A percentile compares a stretch with the other conserved stretches of the same genome.
Conservation (phyloP, 2,113 vertebrate genomes). For the Tetrax tetrax region DNA sequence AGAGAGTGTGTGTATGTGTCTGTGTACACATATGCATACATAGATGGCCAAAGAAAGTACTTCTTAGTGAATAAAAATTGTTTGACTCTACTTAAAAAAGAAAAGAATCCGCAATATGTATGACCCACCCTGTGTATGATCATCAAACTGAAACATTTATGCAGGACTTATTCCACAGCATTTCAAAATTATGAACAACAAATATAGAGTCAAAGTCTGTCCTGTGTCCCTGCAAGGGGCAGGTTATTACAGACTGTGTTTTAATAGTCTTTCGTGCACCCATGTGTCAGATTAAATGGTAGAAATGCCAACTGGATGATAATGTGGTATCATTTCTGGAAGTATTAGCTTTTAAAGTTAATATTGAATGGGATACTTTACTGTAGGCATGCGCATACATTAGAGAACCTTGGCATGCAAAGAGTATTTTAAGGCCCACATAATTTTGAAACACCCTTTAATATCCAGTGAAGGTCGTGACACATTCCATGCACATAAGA, state of each 20-base stretch:
- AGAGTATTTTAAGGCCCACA: constrained; percentile 38
- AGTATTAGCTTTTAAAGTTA: constrained; percentile 48
- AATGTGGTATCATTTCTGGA: constrained; percentile 27
- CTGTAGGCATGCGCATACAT: constrained; percentile 7
- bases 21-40: neutral
- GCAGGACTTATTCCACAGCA: neutral
- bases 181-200: neutral
- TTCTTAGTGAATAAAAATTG: neutral
- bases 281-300: constrained; percentile 18
- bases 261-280: neutral
- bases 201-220: neutral
- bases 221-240: neutral
- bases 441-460: constrained; percentile 39
- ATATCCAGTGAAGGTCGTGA: neutral
- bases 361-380: constrained; percentile 6
- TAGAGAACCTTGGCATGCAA: constrained; percentile 18
- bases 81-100: neutral
- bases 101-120: neutral
- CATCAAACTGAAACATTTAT: neutral
- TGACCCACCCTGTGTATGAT: neutral
- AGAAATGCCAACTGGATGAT: constrained; percentile 38
- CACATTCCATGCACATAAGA: constrained; percentile 38
- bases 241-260: neutral
- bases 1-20: neutral
- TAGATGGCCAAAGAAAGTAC: neutral